Evolutionary conservation across 2,797 vertebrate genomes (phyloP).

Genomic region (Telmatherina bonti): DNA sequence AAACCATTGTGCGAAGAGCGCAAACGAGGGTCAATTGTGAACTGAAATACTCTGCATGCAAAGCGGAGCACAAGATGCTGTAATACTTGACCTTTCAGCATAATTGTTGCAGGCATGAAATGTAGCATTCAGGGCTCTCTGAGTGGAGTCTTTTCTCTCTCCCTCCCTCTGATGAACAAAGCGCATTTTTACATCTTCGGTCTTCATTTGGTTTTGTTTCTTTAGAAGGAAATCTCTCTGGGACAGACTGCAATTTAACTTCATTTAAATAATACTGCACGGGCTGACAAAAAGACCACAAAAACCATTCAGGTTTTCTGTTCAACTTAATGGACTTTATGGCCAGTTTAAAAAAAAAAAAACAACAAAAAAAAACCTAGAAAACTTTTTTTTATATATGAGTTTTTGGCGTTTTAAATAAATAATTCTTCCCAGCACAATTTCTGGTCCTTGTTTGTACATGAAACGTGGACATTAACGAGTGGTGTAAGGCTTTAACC

Average conservation of each 20-base stretch:
- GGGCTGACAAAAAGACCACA: conserved; percentile 7
- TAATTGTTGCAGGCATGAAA: conserved; percentile 99
- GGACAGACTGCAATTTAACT: conserved; percentile 90
- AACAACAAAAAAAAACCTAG: no score
- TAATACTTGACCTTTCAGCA: conserved; percentile 99
- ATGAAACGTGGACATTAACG: not conserved
- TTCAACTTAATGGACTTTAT: conserved; percentile 38
- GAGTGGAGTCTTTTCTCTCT: conserved; percentile 89
- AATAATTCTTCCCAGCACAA: not conserved
- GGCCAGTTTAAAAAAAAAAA: conserved; percentile 3
- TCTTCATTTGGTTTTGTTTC: conserved; percentile 85
- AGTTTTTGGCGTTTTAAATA: conserved; percentile 28
- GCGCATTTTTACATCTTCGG: conserved; percentile 91
- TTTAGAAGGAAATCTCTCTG: conserved; percentile 91
- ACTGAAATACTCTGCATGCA: conserved; percentile 99
- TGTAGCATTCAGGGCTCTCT: conserved; percentile 93
- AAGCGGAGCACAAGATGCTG: conserved; percentile 97
- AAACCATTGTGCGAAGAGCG: conserved; percentile 94
- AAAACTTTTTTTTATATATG: no score
- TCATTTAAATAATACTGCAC: conserved; percentile 80
- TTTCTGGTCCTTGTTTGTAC: not conserved
- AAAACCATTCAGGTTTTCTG: conserved; percentile 49
- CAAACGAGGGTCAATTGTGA: conserved; percentile 98
- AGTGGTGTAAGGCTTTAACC: not conserved
- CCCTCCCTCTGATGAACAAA: conserved; percentile 86